Percentiles rank a stretch among this genome's conserved stretches.
These are phyloP conservation scores for Gymnoscelis rufifasciata DNA, from an alignment of 2,888 invertebrate species.

Conservation along the genomic window DNA sequence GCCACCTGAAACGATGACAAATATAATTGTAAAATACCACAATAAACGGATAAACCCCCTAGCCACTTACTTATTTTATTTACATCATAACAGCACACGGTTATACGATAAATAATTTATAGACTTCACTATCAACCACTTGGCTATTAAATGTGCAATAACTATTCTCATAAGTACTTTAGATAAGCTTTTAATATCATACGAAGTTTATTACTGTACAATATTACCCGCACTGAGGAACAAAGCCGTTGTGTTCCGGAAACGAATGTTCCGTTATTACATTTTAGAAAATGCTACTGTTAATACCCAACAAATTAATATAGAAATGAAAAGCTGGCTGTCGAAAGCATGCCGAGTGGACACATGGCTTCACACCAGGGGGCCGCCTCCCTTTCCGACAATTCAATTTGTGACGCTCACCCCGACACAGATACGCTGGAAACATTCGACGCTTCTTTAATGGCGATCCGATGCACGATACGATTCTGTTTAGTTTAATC, in stretches of 20 bases:
- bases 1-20: too few relatives aligned
- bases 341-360: conserved; percentile 29
- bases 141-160: conserved; percentile 1
- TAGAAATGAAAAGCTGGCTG: conserved; percentile 30
- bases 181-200: conserved; percentile 4
- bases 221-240: neutral
- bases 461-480: too few relatives aligned
- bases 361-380: conserved; percentile 19
- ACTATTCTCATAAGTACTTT: conserved; percentile 3
- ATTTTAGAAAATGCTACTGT: conserved; percentile 14
- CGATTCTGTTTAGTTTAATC: too few relatives aligned
- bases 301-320: conserved; percentile 29
- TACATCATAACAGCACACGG: neutral
- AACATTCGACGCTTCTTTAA: conserved; percentile 1
- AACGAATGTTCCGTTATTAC: conserved; percentile 6
- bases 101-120: neutral
- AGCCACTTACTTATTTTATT: neutral
- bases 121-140: neutral
- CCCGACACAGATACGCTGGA: conserved; percentile 30
- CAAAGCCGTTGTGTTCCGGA: conserved; percentile 1
- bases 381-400: conserved; percentile 19
- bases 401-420: conserved; percentile 34
- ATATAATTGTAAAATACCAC: too few relatives aligned
- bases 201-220: conserved; percentile 1
- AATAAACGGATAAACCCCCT: neutral